A percentile compares a stretch with the other conserved stretches of the same genome.
Conservation (phyloP, 2,888 invertebrate genomes). For the Drosophila buzzatii region DNA sequence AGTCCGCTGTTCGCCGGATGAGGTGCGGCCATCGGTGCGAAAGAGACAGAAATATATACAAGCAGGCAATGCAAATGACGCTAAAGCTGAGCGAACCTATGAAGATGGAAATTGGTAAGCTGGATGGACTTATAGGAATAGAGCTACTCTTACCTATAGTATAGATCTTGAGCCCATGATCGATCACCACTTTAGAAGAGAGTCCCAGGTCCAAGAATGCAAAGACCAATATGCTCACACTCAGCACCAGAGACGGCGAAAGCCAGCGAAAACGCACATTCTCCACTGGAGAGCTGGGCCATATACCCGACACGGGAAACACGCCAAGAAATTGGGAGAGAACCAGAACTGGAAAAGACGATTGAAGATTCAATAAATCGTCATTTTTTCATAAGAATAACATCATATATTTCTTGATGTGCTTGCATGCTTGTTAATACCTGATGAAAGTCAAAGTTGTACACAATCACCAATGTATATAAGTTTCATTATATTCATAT, state of each 20-base stretch:
- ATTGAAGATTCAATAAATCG: not conserved
- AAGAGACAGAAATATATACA: constrained; percentile 73
- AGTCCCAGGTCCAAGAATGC: constrained; percentile 67
- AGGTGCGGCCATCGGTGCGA: constrained; percentile 82
- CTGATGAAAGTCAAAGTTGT: too few species aligned
- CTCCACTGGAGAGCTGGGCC: constrained; percentile 80
- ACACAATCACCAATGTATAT: too few species aligned
- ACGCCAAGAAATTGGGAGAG: constrained; percentile 86
- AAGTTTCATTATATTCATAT: not conserved
- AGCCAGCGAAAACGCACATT: constrained; percentile 80
- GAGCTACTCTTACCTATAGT: constrained; percentile 70
- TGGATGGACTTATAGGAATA: too few species aligned
- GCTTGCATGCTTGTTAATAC: too few species aligned
- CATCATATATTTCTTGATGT: too few species aligned
- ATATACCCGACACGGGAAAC: constrained; percentile 86
- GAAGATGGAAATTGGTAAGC: not conserved
- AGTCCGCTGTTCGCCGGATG: constrained; percentile 70
- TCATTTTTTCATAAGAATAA: too few species aligned
- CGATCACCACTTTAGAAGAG: constrained; percentile 66
- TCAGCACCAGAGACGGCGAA: constrained; percentile 60
- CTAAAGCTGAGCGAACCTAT: constrained; percentile 82
- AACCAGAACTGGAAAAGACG: constrained; percentile 82
- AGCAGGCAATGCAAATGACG: constrained; percentile 73
- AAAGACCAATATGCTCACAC: constrained; percentile 63
- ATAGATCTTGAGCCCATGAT: constrained; percentile 77